Percentiles rank a stretch among this genome's conserved stretches.
These are phyloP conservation scores for Gryon sp. DNA, from an alignment of 1,140 invertebrate genomes.

Conservation along the genomic window DNA sequence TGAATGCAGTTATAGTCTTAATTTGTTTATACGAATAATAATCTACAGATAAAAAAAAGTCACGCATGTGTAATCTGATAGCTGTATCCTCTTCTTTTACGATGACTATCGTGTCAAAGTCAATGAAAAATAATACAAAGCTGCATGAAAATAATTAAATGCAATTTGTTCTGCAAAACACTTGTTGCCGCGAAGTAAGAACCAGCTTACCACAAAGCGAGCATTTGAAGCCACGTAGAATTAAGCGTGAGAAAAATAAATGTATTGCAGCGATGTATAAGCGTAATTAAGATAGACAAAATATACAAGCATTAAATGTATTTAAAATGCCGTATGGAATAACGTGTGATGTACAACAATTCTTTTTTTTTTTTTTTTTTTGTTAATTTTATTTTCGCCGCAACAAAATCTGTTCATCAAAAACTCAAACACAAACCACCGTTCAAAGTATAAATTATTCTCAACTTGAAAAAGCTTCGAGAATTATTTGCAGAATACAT, in stretches of 20 bases:
- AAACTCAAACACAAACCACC: no score
- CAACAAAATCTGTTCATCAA: constrained; percentile 25
- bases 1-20: no score
- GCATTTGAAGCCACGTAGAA: constrained; percentile 27
- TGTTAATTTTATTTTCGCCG: no score
- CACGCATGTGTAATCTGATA: background rate
- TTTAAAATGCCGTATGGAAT: constrained; percentile 30
- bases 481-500: no score
- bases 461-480: background rate
- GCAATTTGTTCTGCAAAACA: constrained; percentile 39
- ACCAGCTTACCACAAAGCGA: constrained; percentile 4
- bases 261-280: constrained; percentile 29
- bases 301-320: constrained; percentile 14
- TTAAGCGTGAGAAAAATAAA: constrained; percentile 30
- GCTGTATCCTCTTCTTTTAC: background rate
- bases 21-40: no score
- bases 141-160: constrained; percentile 36
- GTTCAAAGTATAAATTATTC: constrained; percentile 20
- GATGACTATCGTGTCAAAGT: background rate
- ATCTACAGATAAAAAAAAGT: no score
- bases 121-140: constrained; percentile 15
- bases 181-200: constrained; percentile 49
- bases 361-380: background rate
- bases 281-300: constrained; percentile 22
- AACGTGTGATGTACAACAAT: constrained; percentile 4